phyloP scores from a whole-genome alignment of 2,888 invertebrate genomes.

The Bibio marci region DNA sequence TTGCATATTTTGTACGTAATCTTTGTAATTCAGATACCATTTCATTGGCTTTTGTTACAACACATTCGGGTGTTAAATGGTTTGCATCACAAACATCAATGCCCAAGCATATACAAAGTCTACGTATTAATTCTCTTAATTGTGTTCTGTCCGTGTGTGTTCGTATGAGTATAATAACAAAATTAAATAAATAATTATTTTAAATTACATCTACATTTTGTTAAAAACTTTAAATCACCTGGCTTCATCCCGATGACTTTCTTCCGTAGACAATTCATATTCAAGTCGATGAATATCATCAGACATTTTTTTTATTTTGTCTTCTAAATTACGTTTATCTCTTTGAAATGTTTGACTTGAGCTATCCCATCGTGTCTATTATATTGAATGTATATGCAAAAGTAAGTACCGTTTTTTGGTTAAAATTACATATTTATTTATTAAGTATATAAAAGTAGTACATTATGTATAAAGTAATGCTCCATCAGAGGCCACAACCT shows the following conservation, averaged over 20 bases:
- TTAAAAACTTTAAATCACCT: slow-evolving; percentile 16
- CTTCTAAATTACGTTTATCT: slow-evolving; percentile 53
- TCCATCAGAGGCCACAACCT: too few species aligned
- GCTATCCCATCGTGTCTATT: slow-evolving; percentile 33
- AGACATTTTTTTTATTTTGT: slow-evolving; percentile 58
- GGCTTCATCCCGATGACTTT: slow-evolving; percentile 56
- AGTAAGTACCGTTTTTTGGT: neutral
- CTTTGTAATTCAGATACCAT: slow-evolving; percentile 55
- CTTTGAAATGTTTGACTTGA: slow-evolving; percentile 57
- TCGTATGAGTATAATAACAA: too few species aligned
- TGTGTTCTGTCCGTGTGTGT: slow-evolving; percentile 34
- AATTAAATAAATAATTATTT: neutral
- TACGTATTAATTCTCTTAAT: slow-evolving; percentile 52
- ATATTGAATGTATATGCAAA: neutral
- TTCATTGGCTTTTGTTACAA: slow-evolving; percentile 62
- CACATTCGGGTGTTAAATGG: slow-evolving; percentile 48
- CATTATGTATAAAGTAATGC: too few species aligned
- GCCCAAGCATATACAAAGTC: slow-evolving; percentile 54
- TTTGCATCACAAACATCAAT: slow-evolving; percentile 48
- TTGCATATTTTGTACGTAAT: slow-evolving; percentile 35
- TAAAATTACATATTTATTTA: too few species aligned
- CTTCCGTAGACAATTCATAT: slow-evolving; percentile 51
- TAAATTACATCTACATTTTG: neutral
- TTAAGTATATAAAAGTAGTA: too few species aligned
- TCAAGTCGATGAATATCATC: slow-evolving; percentile 57